Percentiles rank a stretch among this genome's conserved stretches.
Conservation (phyloP, 92 coral and sea anemone species). For the Anthopleura xanthogrammica region DNA sequence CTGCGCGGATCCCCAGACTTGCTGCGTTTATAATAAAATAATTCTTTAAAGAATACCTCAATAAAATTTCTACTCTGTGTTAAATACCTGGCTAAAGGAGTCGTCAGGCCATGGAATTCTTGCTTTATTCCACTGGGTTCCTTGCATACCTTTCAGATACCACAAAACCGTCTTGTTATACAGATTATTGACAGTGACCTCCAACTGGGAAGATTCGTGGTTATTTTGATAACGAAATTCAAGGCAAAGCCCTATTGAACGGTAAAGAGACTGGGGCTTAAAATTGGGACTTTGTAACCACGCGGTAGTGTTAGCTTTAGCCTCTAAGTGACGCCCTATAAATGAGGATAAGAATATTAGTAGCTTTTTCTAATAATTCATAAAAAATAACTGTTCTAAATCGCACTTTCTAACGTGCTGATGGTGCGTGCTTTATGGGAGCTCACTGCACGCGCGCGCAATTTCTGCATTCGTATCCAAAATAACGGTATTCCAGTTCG, state of each 20-base stretch:
- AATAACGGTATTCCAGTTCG: no score
- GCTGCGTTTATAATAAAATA: no score
- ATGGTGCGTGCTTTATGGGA: no score
- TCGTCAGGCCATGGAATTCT: not conserved
- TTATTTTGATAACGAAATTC: not conserved
- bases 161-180: not conserved
- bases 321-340: not conserved
- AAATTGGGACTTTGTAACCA: not conserved
- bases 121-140: slow-evolving; percentile 5
- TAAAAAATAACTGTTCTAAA: no score
- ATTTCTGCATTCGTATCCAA: no score
- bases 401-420: no score
- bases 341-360: not conserved
- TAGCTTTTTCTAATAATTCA: no score
- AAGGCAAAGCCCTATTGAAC: not conserved
- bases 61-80: not conserved
- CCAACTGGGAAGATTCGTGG: not conserved
- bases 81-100: not conserved
- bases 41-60: not conserved
- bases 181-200: not conserved
- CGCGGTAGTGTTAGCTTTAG: not conserved
- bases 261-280: slow-evolving; percentile 1
- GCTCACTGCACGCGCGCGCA: not conserved
- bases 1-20: no score
- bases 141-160: not conserved